Conservation (phyloP, 2,797 vertebrate genomes). For the Potorous gilbertii region DNA sequence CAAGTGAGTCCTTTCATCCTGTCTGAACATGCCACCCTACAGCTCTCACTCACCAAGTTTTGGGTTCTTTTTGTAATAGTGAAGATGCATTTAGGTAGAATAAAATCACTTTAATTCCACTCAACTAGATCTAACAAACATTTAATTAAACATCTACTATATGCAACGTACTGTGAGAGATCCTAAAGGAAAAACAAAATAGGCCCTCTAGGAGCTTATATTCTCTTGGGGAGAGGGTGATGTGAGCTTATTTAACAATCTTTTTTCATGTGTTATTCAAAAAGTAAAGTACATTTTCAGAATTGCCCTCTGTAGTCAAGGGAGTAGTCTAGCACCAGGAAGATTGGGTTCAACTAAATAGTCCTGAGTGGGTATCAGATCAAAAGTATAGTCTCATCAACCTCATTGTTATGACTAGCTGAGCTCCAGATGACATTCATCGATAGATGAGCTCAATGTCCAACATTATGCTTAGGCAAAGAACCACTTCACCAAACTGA, state of each 20-base stretch:
- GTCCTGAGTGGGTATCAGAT: conserved; percentile 14
- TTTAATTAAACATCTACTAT: not conserved
- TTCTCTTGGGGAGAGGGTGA: not conserved
- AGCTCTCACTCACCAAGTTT: not conserved
- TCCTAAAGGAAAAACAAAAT: not conserved
- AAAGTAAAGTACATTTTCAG: not conserved
- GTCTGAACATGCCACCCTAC: not conserved
- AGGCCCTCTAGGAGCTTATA: not conserved
- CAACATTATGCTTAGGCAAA: conserved; percentile 12
- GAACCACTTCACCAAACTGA: conserved; percentile 54
- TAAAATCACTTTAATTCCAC: not conserved
- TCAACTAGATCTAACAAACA: not conserved
- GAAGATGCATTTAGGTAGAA: not conserved
- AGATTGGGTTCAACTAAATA: not conserved
- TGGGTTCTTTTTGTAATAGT: not conserved
- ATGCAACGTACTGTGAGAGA: not conserved
- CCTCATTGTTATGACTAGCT: not conserved
- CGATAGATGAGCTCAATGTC: not conserved
- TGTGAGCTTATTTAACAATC: not conserved
- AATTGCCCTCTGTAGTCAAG: not conserved
- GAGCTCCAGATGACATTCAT: not conserved
- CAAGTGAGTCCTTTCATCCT: not conserved
- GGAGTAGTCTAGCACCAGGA: not conserved
- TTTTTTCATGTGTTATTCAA: not conserved
- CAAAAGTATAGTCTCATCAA: conserved; percentile 6